Percentiles rank a stretch among this genome's conserved stretches.
Conservation (phyloP, 2,888 invertebrate species). For the Parthenolecanium corni region DNA sequence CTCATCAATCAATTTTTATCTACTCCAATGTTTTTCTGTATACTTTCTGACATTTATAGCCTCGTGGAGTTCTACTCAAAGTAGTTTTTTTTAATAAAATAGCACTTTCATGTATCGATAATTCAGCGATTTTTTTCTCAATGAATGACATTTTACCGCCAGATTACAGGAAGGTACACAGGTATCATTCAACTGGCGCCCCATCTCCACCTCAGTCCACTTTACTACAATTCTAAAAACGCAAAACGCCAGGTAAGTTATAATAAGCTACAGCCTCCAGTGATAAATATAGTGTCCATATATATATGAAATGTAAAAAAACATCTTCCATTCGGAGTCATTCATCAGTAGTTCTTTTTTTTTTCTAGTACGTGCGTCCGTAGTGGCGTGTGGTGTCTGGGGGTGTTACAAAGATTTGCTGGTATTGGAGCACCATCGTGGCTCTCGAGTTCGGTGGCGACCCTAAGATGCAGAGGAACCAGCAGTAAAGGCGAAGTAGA, state of each 20-base stretch:
- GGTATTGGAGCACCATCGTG: background rate
- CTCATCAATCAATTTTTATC: too few relatives aligned
- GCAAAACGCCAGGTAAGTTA: too few relatives aligned
- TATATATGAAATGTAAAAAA: background rate
- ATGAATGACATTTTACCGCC: constrained; percentile 23
- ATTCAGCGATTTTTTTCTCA: constrained; percentile 8
- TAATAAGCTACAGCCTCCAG: too few relatives aligned
- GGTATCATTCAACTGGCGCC: constrained; percentile 27
- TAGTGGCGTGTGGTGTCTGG: background rate
- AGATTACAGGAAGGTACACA: constrained; percentile 14
- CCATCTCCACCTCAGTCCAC: constrained; percentile 15
- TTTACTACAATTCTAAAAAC: too few relatives aligned
- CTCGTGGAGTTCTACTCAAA: too few relatives aligned
- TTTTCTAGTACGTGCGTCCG: background rate
- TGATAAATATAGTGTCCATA: too few relatives aligned
- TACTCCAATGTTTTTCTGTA: too few relatives aligned
- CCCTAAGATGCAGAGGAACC: background rate
- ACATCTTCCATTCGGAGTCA: constrained; percentile 17
- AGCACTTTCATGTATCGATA: background rate
- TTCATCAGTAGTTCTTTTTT: constrained; percentile 5
- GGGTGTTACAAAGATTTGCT: background rate
- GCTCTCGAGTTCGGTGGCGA: background rate
- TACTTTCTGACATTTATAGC: too few relatives aligned
- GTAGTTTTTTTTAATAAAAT: too few relatives aligned
- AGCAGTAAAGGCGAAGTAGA: background rate